Conservation (phyloP, 2,113 vertebrate genomes). For the Nothobranchius furzeri region DNA sequence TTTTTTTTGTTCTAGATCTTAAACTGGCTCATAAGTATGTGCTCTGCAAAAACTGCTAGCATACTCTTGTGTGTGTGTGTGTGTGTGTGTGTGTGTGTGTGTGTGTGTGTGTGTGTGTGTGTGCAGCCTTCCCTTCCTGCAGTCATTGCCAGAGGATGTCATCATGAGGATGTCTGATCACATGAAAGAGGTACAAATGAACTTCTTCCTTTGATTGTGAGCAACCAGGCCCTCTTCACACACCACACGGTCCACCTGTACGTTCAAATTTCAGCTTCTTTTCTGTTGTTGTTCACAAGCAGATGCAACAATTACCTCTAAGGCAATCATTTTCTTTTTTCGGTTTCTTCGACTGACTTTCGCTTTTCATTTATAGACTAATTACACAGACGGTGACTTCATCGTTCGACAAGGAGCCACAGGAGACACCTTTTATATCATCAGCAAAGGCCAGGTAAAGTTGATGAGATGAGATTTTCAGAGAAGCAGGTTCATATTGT, state of each 20-base stretch:
- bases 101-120: constrained; percentile 16
- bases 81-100: not conserved
- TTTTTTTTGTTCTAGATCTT: too few species aligned
- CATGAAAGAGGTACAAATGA: constrained; percentile 75
- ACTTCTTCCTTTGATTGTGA: not conserved
- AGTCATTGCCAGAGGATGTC: constrained; percentile 72
- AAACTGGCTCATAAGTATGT: too few species aligned
- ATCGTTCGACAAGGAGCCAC: constrained; percentile 73
- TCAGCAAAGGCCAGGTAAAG: constrained; percentile 80
- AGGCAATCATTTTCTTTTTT: not conserved
- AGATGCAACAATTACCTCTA: constrained; percentile 1
- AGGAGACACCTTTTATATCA: constrained; percentile 79
- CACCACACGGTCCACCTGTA: constrained; percentile 1
- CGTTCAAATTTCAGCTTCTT: constrained; percentile 13
- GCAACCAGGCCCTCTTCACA: constrained; percentile 19
- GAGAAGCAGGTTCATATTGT: constrained; percentile 21
- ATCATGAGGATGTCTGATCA: constrained; percentile 75
- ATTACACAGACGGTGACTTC: constrained; percentile 75
- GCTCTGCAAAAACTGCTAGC: too few species aligned
- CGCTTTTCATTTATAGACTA: constrained; percentile 51
- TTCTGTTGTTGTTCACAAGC: constrained; percentile 1
- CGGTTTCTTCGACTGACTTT: constrained; percentile 12
- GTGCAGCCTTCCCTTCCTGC: constrained; percentile 76
- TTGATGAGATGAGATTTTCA: constrained; percentile 22
- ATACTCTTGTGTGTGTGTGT: constrained; percentile 3